Evolutionary conservation across 2,797 vertebrate genomes (phyloP), one percentile per base, ranked within the genome.

Genomic region (Pelochelys cantorii): DNA sequence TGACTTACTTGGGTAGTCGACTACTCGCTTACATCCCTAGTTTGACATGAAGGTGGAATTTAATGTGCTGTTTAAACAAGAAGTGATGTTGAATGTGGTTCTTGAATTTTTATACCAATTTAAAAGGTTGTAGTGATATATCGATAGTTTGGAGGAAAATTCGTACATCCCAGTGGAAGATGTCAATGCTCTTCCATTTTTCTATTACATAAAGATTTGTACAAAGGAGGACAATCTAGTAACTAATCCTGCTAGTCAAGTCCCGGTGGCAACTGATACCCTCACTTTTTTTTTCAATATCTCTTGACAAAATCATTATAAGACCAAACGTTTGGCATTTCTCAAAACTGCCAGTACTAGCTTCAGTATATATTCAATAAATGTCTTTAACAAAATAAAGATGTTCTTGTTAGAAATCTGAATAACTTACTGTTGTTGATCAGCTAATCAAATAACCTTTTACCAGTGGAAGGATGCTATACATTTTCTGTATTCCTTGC

Each of bases 71-170:
- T 85, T 90, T 68, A 48, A 48, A 82, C 27, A 89, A 79, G 34
- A 79, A 84, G 55, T 55, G 71, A 88, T 22, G 57, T 29, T 83
- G 75, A 90, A 84, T 90, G 4, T 75, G 88, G 25, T 65, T 86
- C 25, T 62, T 95, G 90, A 0, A 84, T 94, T 88, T 62, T 20
- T 22, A 1, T 59, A 82, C 82, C 84, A 90, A 25, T 78, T 88
- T 86, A 90, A 81, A 85, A 83, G 93, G 84, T 93, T 90, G 84
- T 93, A 93, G 86, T 95, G 93, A 87, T 87, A 37, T 92, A 91
- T 85, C 57, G 31, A 78, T 81, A 79, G 87, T n/a, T 31, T 94
- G 85, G 52, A 88, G 84, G n/a, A 93, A 88, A 75, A 88, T 56
- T 85, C 84, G 53, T 88, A 1, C 23, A 27, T 77, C 4, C 42